These are phyloP conservation scores for Porites rus DNA, from an alignment of 92 coral and sea anemone genomes.

Conservation along the genomic window DNA sequence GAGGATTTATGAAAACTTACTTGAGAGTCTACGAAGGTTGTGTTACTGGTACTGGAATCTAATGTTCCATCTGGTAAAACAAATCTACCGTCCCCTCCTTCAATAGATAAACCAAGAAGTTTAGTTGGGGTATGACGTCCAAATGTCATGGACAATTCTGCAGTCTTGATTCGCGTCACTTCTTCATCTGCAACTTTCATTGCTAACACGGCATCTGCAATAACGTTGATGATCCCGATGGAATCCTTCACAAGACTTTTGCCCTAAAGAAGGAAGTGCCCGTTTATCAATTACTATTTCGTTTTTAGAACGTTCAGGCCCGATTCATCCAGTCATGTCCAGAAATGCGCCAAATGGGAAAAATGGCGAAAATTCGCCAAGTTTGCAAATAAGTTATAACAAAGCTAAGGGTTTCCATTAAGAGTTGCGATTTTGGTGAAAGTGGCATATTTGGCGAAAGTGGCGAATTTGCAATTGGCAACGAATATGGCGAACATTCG, in stretches of 20 bases:
- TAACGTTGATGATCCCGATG: conserved; percentile 16
- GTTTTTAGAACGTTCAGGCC: no score
- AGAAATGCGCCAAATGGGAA: no score
- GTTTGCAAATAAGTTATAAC: no score
- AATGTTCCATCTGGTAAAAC: conserved; percentile 38
- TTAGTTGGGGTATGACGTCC: conserved; percentile 38
- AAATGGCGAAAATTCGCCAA: no score
- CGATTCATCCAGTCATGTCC: no score
- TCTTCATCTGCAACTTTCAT: conserved; percentile 45
- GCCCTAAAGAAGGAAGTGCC: conserved; percentile 7
- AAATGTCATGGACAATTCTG: conserved; percentile 28
- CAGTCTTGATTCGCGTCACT: conserved; percentile 18
- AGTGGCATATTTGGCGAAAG: no score
- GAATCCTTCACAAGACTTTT: conserved; percentile 11
- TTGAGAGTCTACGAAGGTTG: conserved; percentile 44
- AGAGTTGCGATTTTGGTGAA: no score
- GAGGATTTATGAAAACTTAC: conserved; percentile 1
- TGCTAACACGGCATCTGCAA: conserved; percentile 34
- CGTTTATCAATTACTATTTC: not conserved
- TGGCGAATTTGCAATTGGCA: no score
- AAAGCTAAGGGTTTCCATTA: no score
- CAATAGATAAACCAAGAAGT: conserved; percentile 15
- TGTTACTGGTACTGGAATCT: not conserved
- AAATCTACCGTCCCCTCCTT: conserved; percentile 40
- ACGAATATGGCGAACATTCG: no score